Conservation (phyloP, 2,797 vertebrate species). For the Antrozous pallidus region DNA sequence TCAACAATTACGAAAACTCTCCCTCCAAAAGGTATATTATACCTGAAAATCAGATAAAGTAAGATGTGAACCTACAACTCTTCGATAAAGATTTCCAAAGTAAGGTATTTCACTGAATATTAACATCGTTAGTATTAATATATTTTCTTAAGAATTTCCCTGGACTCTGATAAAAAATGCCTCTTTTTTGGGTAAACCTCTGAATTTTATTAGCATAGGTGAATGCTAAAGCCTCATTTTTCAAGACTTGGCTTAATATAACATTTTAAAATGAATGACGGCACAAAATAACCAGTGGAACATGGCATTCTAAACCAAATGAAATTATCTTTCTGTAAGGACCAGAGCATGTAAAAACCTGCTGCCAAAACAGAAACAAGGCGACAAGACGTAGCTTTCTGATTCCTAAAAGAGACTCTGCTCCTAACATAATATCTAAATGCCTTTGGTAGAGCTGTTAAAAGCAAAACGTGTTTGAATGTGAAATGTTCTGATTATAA, state of each 20-base stretch:
- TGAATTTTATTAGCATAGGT: neutral
- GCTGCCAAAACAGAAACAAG: slow-evolving; percentile 59
- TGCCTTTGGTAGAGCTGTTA: neutral
- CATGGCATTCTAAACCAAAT: neutral
- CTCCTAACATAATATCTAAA: slow-evolving; percentile 28
- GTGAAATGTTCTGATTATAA: slow-evolving; percentile 53
- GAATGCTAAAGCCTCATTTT: neutral
- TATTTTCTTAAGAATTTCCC: neutral
- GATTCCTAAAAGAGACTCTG: slow-evolving; percentile 29
- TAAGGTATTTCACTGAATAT: neutral
- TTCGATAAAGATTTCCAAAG: slow-evolving; percentile 5
- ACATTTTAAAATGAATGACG: neutral
- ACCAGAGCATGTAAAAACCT: slow-evolving; percentile 35
- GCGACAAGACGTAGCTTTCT: neutral
- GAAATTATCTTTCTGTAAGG: slow-evolving; percentile 35
- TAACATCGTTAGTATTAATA: neutral
- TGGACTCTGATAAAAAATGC: slow-evolving; percentile 38
- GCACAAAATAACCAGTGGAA: neutral
- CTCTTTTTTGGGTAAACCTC: slow-evolving; percentile 35
- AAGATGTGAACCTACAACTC: slow-evolving; percentile 9
- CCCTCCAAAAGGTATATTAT: neutral
- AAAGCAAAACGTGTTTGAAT: neutral
- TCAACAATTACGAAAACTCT: slow-evolving; percentile 64
- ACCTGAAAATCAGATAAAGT: neutral
- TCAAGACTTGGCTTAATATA: neutral